phyloP scores from a whole-genome alignment of 2,888 invertebrate genomes.

The Acanthosepion esculentum region DNA sequence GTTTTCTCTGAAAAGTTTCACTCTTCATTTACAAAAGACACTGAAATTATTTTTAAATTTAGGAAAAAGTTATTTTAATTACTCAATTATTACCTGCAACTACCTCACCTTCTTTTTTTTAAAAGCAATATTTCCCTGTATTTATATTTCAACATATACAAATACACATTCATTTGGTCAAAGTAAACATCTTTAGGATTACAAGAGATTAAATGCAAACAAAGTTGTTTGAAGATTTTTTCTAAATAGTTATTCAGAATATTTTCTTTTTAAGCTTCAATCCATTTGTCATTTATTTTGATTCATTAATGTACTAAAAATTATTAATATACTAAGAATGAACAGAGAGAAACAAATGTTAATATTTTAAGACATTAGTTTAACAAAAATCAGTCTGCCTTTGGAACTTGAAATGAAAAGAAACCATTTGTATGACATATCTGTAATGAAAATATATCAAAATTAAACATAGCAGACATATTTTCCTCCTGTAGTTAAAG shows the following conservation, averaged over 20 bases:
- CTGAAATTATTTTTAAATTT: not conserved
- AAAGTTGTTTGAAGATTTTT: not conserved
- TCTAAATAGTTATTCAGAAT: not conserved
- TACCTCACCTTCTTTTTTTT: not conserved
- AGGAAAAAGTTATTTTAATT: not conserved
- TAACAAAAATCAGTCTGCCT: not conserved
- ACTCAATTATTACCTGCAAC: not conserved
- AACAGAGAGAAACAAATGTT: not conserved
- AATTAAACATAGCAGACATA: not conserved
- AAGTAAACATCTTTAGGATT: not conserved
- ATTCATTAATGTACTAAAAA: not conserved
- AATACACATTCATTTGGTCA: not conserved
- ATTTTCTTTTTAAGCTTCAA: not conserved
- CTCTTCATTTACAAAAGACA: not conserved
- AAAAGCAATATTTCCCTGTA: too few species aligned
- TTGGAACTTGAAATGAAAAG: not conserved
- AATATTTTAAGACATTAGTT: not conserved
- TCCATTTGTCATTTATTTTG: not conserved
- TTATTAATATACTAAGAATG: not conserved
- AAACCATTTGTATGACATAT: not conserved
- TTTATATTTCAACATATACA: not conserved
- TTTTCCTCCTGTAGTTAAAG: not conserved
- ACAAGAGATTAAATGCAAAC: not conserved
- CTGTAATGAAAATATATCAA: not conserved
- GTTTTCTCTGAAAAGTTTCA: too few species aligned